phyloP scores from a whole-genome alignment of 2,113 vertebrate genomes.

The Ctenodactylus gundi region DNA sequence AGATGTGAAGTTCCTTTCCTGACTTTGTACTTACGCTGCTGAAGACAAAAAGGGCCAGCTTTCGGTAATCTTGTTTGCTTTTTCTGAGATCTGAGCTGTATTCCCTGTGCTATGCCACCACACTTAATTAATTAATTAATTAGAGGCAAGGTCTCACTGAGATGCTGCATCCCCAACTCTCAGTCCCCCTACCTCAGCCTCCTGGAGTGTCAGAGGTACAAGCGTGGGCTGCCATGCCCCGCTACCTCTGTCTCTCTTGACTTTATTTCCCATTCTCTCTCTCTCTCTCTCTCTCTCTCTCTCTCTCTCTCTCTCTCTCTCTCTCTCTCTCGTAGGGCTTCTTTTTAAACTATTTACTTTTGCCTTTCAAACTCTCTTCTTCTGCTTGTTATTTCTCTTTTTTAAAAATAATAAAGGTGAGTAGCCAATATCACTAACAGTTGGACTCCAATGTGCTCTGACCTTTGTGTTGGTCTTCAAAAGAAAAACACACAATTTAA shows the following conservation, averaged over 20 bases:
- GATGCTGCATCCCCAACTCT: too few relatives aligned
- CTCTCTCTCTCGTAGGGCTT: not conserved
- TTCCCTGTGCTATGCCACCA: too few relatives aligned
- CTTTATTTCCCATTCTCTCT: too few relatives aligned
- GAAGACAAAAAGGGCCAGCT: not conserved
- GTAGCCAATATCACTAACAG: not conserved
- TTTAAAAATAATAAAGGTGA: not conserved
- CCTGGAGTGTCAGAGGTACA: too few relatives aligned
- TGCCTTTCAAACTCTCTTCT: not conserved
- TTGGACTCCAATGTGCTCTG: not conserved
- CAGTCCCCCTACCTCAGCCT: too few relatives aligned
- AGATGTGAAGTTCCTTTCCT: not conserved
- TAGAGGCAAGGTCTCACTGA: too few relatives aligned
- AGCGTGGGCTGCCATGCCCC: too few relatives aligned
- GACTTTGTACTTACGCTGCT: not conserved
- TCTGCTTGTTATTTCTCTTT: not conserved
- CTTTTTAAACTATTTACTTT: not conserved
- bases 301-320: not conserved
- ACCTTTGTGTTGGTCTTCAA: not conserved
- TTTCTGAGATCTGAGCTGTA: too few relatives aligned
- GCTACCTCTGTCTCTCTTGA: too few relatives aligned
- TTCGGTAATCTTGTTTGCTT: accelerated
- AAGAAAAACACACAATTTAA: not conserved
- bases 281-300: too few relatives aligned
- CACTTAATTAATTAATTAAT: too few relatives aligned